Evolutionary conservation across 2,797 vertebrate genomes (phyloP), one percentile per base, ranked within the genome.

Genomic region (Dermochelys coriacea): DNA sequence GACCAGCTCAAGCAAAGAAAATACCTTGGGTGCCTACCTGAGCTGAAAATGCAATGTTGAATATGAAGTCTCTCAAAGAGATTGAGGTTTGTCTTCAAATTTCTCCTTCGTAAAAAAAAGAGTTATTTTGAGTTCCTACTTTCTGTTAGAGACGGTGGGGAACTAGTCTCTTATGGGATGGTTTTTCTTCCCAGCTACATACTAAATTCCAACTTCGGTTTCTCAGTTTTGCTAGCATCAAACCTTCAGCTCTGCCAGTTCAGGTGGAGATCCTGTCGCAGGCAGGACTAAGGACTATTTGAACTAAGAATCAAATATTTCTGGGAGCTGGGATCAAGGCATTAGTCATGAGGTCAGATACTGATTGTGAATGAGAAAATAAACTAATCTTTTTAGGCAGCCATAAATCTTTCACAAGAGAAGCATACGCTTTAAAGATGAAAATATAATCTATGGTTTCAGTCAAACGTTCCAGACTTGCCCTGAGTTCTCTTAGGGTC

Each of bases 191-290:
- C 18, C n/a, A 68, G 18, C 18, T 68, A 37, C 5, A 6, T 31
- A 61, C 6, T 61, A 61, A 61, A 16, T 57, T 61, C 6, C 34
- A 3, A 18, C 34, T n/a, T 64, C 5, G 5, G 27, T 29, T 27
- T 19, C n/a, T 68, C 34, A n/a, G 18, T 68, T 68, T 68, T n/a
- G 16, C 10, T 37, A 21, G 64, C 18, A 37, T 68, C n/a, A 19
- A 11, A 19, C 9, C 64, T 68, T 19, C 10, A 8, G 5, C 68
- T 37, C 64, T 19, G 19, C 18, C 14, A 21, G 61, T n/a, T 64
- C 34, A n/a, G n/a, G 8, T 37, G n/a, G 5, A 37, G 18, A 16
- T 21, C 2, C 9, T n/a, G 18, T 68, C 2, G 2, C 9, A 37
- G n/a, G 64, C 64, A 68, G n/a, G n/a, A 68, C 64, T 5, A 37